phyloP scores from a whole-genome alignment of 92 coral and sea anemone species.

The Actinernus sp. region DNA sequence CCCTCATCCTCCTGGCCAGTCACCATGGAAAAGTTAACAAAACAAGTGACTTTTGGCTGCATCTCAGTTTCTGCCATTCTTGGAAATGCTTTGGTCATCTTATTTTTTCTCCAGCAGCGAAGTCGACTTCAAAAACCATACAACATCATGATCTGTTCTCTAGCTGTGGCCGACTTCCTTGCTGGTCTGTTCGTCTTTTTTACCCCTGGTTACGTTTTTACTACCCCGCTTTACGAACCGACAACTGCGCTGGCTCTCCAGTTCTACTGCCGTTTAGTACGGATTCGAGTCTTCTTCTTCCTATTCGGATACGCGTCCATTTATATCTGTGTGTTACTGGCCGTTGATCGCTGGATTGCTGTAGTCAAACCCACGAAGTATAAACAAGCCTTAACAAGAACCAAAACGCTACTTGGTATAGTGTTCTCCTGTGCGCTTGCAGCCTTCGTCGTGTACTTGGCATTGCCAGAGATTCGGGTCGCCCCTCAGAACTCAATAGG shows the following conservation, averaged over 20 bases:
- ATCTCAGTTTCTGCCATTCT: conserved; percentile 64
- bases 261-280: conserved; percentile 66
- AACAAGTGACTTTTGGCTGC: conserved; percentile 52
- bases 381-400: conserved; percentile 32
- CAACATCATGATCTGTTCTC: conserved; percentile 69
- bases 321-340: conserved; percentile 63
- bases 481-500: conserved; percentile 51
- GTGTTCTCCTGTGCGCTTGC: conserved; percentile 57
- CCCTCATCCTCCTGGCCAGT: too few species aligned
- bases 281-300: conserved; percentile 59
- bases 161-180: conserved; percentile 78
- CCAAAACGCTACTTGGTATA: conserved; percentile 43
- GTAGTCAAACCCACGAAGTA: conserved; percentile 66
- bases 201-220: conserved; percentile 68
- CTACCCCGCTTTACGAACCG: conserved; percentile 39
- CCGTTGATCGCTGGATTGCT: conserved; percentile 88
- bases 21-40: too few species aligned
- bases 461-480: conserved; percentile 29
- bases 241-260: conserved; percentile 38
- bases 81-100: conserved; percentile 67
- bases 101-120: conserved; percentile 59
- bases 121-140: conserved; percentile 66
- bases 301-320: conserved; percentile 76
- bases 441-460: conserved; percentile 43
- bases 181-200: conserved; percentile 71